Base-by-base conservation (phyloP, 2,888 invertebrate species). In the Hemithea aestivaria region DNA sequence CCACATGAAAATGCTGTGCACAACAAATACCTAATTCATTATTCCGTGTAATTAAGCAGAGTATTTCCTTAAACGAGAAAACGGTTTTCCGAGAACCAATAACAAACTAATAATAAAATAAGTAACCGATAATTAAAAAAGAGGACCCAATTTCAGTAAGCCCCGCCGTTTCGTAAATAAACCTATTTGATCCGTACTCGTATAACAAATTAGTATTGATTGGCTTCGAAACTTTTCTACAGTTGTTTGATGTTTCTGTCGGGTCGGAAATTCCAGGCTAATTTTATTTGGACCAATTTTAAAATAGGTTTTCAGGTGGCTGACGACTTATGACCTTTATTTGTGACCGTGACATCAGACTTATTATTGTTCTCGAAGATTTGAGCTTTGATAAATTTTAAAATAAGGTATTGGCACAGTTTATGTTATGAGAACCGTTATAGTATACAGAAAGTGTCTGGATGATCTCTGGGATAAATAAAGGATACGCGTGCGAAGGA, bases 151-250 rank as follows among this genome's bases (percentile, higher is more conserved):
- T 22, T 26, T 23, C 25, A 25, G 21, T 32, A 24, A 8, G 3
- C 7, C 9, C 5, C 7, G 26, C 7, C 9, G 24, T 26, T 23
- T 22, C 20, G 20, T 31, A 40, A 35, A 35, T 40, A 35, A 40
- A 35, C 30, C 27, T n/a, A 25, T 33, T 32, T 30, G 20, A 38
- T 34, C 26, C 32, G n/a, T 31, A 38, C 31, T 26, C 32, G n/a
- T 31, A 26, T 34, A 23, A 12, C 39, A 44, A 44, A 29, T 33
- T 32, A 31, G 28, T 33, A 33, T 44, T 29, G 39, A 43, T 43
- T 35, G 31, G 24, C 21, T 16, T 32, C 11, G 30, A 23, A 39
- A 39, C 25, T 44, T 39, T 33, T 23, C 20, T 30, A 26, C 26
- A 16, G 22, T 42, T 27, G 26, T 28, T 35, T 20, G 22, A 34